phyloP scores from a whole-genome alignment of 1,140 invertebrate genomes.

The Phymastichus coffea region DNA sequence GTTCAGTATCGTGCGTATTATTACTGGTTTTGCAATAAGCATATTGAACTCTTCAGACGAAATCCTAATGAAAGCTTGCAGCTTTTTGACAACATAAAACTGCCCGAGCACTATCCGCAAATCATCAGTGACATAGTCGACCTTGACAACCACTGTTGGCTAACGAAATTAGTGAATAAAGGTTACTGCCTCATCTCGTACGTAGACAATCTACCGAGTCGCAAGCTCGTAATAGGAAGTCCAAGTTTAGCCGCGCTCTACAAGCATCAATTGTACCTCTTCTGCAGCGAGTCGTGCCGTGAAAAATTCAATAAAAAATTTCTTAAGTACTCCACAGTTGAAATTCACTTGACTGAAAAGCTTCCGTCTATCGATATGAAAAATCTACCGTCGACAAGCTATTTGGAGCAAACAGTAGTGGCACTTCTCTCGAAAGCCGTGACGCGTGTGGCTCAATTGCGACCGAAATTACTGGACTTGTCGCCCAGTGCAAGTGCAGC shows the following conservation, averaged over 20 bases:
- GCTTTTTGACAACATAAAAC: slow-evolving; percentile 34
- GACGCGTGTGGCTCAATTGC: slow-evolving; percentile 49
- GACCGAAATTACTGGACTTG: slow-evolving; percentile 62
- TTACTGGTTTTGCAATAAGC: slow-evolving; percentile 61
- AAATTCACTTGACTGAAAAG: slow-evolving; percentile 46
- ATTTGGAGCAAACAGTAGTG: slow-evolving; percentile 61
- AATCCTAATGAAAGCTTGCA: slow-evolving; percentile 48
- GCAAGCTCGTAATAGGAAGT: slow-evolving; percentile 50
- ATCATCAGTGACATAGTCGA: slow-evolving; percentile 43
- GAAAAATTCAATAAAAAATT: slow-evolving; percentile 55
- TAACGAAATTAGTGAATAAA: slow-evolving; percentile 48
- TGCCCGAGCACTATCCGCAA: slow-evolving; percentile 57
- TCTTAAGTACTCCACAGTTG: slow-evolving; percentile 48
- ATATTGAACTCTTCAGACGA: slow-evolving; percentile 51
- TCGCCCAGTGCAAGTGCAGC: slow-evolving; percentile 51
- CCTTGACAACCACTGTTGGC: slow-evolving; percentile 32
- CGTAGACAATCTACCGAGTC: slow-evolving; percentile 53
- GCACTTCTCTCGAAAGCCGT: slow-evolving; percentile 56
- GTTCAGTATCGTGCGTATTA: slow-evolving; percentile 56
- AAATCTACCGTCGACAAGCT: slow-evolving; percentile 57
- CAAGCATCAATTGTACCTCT: slow-evolving; percentile 55
- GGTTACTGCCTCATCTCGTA: slow-evolving; percentile 63
- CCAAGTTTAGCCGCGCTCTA: slow-evolving; percentile 49
- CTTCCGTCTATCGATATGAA: slow-evolving; percentile 51
- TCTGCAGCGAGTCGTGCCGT: slow-evolving; percentile 56